Conservation (phyloP, 1,140 invertebrate genomes). For the Amphibalanus amphitrite region DNA sequence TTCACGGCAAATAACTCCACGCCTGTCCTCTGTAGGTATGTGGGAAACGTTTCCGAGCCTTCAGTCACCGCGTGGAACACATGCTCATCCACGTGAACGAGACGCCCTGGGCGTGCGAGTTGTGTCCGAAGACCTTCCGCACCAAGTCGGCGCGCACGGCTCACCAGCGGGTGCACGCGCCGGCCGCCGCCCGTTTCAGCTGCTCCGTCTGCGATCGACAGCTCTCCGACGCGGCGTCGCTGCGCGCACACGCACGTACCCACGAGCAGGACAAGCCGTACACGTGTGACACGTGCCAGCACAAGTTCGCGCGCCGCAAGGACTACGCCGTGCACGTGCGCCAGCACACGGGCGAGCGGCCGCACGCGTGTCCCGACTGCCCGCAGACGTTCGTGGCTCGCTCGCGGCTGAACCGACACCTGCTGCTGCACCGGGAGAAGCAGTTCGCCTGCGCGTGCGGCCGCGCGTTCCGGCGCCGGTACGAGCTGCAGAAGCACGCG, state of each 20-base stretch:
- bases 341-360: conserved; percentile 28
- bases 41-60: not conserved
- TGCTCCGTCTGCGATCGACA: not conserved
- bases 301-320: not conserved
- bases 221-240: not conserved
- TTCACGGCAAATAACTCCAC: too few species aligned
- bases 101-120: not conserved
- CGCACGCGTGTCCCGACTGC: conserved; percentile 20
- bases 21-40: not conserved
- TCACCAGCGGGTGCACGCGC: not conserved
- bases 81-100: not conserved
- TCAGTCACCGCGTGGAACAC: not conserved
- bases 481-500: not conserved
- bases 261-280: not conserved
- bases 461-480: not conserved
- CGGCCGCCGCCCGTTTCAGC: not conserved
- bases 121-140: not conserved
- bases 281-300: not conserved
- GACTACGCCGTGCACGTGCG: conserved; percentile 24
- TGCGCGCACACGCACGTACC: not conserved
- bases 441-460: not conserved
- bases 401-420: not conserved
- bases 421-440: not conserved
- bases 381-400: conserved; percentile 2
- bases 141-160: not conserved